Evolutionary conservation across 1,140 invertebrate species (phyloP).

Genomic region (Drepana arcuata): DNA sequence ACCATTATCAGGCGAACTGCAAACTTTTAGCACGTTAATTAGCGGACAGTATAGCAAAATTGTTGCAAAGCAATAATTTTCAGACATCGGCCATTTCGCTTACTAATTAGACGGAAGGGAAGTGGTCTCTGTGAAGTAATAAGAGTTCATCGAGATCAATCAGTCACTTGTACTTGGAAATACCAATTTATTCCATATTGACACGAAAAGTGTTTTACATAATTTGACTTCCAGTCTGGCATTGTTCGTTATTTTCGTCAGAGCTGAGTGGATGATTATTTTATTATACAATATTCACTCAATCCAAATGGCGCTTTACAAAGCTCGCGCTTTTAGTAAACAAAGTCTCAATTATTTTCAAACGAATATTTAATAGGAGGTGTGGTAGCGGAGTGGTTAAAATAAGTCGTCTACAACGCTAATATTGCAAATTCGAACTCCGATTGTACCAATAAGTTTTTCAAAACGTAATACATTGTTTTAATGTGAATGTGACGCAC

Average conservation of each 20-base stretch:
- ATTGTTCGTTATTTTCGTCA: constrained; percentile 17
- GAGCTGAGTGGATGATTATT: constrained; percentile 26
- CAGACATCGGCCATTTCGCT: not conserved
- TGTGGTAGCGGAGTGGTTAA: too few relatives aligned
- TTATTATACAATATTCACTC: constrained; percentile 35
- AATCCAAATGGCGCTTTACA: constrained; percentile 31
- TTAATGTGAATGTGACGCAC: not conserved
- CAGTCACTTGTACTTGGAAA: not conserved
- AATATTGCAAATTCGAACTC: constrained; percentile 8
- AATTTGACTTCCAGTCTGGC: constrained; percentile 9
- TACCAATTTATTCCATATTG: constrained; percentile 11
- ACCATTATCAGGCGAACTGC: too few relatives aligned
- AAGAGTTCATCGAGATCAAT: not conserved
- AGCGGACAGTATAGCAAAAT: not conserved
- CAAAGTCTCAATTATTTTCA: constrained; percentile 29
- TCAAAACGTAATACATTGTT: not conserved
- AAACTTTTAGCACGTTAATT: too few relatives aligned
- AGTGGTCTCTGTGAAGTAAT: too few relatives aligned
- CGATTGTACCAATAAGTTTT: not conserved
- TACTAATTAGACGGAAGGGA: too few relatives aligned
- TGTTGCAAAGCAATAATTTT: not conserved
- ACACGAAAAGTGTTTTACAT: constrained; percentile 10
- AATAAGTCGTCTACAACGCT: too few relatives aligned
- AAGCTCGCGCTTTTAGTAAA: constrained; percentile 24
- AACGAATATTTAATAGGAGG: too few relatives aligned